Base-by-base conservation (phyloP, 1,140 invertebrate genomes). In the Caenorhabditis tropicalis region DNA sequence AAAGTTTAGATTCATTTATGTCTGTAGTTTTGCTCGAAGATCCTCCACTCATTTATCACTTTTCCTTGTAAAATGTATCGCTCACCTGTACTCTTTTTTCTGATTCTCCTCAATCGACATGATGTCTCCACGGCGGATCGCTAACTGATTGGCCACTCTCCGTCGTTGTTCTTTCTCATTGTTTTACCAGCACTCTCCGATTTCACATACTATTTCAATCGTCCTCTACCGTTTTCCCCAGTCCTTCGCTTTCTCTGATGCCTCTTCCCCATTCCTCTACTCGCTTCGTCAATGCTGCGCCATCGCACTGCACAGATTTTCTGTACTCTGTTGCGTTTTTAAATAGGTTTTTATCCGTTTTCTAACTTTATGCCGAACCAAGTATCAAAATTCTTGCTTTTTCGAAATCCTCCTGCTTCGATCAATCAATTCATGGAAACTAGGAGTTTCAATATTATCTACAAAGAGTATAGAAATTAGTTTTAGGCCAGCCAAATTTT, bases 81-180 rank as follows among this genome's bases (percentile, higher is more conserved):
- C 29, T 74, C 10, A 10, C 19, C 6, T 43, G 16, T 65, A 65
- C 58, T 65, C 33, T 65, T 19, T 5, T 24, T 9, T 74, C 65
- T 74, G 65, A 16, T 74, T 74, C 65, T 74, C 65, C 36, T 43
- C 65, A 10, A 74, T 43, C 19, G n/a, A n/a, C 36, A n/a, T n/a
- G 24, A 74, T 74, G 16, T 36, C 58, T 65, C 31, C 6, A 36
- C 31, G n/a, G 19, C 36, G 65, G n/a, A 74, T 74, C 65, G 27
- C 21, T 15, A 43, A 74, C 65, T 74, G 65, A 74, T 74, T 74
- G 65, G 12, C 15, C 27, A 24, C 65, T 65, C 58, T 74, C n/a
- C 12, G 31, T 65, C 24, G 6, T 56, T 21, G n/a, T 36, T 46
- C 29, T 74, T 10, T 43, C 65, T 74, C 21, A 24, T 74, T 74